These are phyloP conservation scores for Aleiodes sp. DNA, from an alignment of 1,140 invertebrate genomes.

Conservation along the genomic window DNA sequence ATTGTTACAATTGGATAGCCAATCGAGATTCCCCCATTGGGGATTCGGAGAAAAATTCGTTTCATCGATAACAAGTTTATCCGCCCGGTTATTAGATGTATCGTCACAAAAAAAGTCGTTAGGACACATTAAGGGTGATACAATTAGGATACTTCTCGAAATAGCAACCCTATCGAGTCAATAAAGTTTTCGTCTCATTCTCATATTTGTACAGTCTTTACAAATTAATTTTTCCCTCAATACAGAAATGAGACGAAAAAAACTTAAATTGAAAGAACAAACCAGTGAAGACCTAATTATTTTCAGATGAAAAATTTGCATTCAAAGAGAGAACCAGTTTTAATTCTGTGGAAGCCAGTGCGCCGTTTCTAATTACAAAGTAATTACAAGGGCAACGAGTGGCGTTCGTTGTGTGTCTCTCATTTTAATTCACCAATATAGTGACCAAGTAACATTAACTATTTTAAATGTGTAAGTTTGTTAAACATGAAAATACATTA, in stretches of 20 bases:
- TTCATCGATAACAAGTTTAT: constrained; percentile 53
- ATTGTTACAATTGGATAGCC: constrained; percentile 45
- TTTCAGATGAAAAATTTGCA: neutral
- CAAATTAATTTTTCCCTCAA: neutral
- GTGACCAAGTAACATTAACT: constrained; percentile 14
- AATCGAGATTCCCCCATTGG: constrained; percentile 43
- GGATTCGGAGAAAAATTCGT: constrained; percentile 32
- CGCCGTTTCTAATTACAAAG: constrained; percentile 50
- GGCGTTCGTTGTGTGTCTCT: constrained; percentile 37
- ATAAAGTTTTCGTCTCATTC: too few relatives aligned
- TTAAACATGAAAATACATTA: neutral
- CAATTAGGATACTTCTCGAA: constrained; percentile 30
- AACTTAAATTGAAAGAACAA: neutral
- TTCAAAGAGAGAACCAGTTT: neutral
- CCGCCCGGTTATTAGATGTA: constrained; percentile 49
- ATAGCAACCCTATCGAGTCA: neutral
- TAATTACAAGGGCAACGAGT: constrained; percentile 51
- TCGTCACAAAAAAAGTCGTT: constrained; percentile 42
- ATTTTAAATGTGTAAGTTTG: neutral
- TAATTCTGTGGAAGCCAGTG: constrained; percentile 2
- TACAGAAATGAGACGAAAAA: neutral
- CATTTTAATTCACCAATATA: neutral
- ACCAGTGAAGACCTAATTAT: too few relatives aligned
- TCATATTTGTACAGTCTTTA: neutral
- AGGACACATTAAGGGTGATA: constrained; percentile 37